A percentile compares a stretch with the other conserved stretches of the same genome.
Evolutionary conservation across 1,140 invertebrate species (phyloP).

Genomic region (Prorops nasuta): DNA sequence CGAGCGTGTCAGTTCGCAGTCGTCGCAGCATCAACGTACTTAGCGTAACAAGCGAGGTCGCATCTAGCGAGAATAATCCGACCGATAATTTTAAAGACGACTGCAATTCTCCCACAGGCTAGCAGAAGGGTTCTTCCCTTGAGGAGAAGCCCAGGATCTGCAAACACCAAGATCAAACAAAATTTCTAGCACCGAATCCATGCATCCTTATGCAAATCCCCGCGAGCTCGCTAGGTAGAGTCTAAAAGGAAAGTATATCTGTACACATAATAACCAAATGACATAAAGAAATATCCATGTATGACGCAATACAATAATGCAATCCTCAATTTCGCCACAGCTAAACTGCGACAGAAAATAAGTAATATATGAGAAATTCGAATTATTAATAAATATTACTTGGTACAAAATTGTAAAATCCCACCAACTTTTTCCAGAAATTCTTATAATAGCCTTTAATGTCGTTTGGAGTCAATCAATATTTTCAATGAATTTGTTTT

Average conservation of each 20-base stretch:
- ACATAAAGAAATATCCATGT: no score
- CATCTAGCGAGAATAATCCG: background rate
- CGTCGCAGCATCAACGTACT: background rate
- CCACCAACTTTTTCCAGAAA: background rate
- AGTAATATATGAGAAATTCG: no score
- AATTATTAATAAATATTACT: no score
- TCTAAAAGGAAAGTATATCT: no score
- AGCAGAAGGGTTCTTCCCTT: constrained; percentile 14
- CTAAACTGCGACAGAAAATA: no score
- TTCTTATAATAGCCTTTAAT: background rate
- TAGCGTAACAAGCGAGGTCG: background rate
- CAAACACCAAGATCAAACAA: constrained; percentile 31
- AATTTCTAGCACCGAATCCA: constrained; percentile 18
- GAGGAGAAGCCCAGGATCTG: constrained; percentile 26
- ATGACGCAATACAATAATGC: no score
- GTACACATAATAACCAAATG: no score
- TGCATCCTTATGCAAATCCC: background rate
- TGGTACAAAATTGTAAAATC: no score
- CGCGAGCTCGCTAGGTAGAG: background rate
- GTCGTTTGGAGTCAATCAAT: background rate
- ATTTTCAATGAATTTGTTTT: background rate
- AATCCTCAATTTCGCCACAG: no score
- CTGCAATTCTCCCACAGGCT: background rate
- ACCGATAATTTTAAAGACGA: constrained; percentile 15
- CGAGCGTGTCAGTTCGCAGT: background rate